Evolutionary conservation across 2,888 invertebrate species (phyloP).

Genomic region (Lithodes maja): DNA sequence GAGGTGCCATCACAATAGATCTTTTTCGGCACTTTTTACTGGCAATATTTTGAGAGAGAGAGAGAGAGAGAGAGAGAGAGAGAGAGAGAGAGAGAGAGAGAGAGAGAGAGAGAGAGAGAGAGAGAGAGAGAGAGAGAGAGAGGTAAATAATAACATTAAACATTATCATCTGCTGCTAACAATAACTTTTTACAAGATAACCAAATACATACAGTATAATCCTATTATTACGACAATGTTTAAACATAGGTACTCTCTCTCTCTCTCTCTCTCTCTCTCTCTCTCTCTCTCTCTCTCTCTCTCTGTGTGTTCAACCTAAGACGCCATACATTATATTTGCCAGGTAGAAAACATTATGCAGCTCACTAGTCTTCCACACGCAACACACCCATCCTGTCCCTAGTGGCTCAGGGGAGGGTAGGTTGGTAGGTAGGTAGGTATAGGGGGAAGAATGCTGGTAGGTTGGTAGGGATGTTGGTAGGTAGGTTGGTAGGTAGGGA

Average conservation of each 20-base stretch:
- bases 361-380: neutral
- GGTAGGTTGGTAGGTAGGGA: neutral
- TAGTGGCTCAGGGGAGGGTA: neutral
- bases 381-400: neutral
- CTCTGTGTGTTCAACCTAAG: neutral
- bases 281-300: neutral
- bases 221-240: neutral
- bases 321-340: neutral
- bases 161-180: too few relatives aligned
- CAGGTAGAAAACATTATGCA: neutral
- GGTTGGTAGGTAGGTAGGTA: neutral
- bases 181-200: neutral
- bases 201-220: neutral
- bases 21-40: too few relatives aligned
- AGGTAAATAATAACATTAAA: too few relatives aligned
- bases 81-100: too few relatives aligned
- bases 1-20: too few relatives aligned
- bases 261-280: constrained; percentile 9
- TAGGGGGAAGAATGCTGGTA: neutral
- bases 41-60: too few relatives aligned
- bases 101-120: too few relatives aligned
- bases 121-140: too few relatives aligned
- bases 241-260: neutral
- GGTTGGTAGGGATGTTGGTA: neutral
- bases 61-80: too few relatives aligned